Evolutionary conservation across 2,113 vertebrate species (phyloP), one percentile per base, ranked within the genome.

Genomic region (Chascanopsetta lugubris): DNA sequence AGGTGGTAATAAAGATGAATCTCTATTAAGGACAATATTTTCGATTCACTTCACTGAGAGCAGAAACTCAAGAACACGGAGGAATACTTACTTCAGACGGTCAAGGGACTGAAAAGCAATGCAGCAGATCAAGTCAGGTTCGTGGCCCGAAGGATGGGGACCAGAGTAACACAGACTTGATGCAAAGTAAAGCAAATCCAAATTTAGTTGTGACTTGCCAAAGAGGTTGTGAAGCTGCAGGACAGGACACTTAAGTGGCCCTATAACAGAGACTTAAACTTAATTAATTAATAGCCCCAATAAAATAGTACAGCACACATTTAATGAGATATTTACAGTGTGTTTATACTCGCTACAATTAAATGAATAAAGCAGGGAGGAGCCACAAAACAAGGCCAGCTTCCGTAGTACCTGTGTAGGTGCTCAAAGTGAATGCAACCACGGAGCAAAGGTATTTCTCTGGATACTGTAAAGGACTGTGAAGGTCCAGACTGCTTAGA

Each of bases 241-340:
- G n/a, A n/a, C n/a, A 43, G 17, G n/a, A 40, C 8, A 20, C 27
- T 48, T 26, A 20, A 22, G 29, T n/a, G 49, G 5, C 24, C 27
- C 8, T 27, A 43, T 26, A 50, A 63, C 7, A 30, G 49, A 40
- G 30, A 5, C 12, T 38, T 3, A 36, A 15, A 47, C 12, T 15
- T 46, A 45, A 5, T 82, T 46, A 86, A 77, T 85, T 79, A 81
- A 75, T 65, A 60, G 55, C 20, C 46, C 13, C 26, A 49, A 58
- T 30, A 30, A 61, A 27, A 32, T 55, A 30, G 46, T 32, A 53
- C n/a, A 13, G 21, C 34, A 57, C 48, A 65, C 24, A 69, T 57
- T 46, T 82, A 51, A 71, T 75, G 75, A 71, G 49, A 81, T 77
- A 30, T 68, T 55, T 80, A 54, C 36, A 56, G 46, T 34, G 54